Evolutionary conservation across 2,888 invertebrate genomes (phyloP).

Genomic region (Sarcophaga variegata): DNA sequence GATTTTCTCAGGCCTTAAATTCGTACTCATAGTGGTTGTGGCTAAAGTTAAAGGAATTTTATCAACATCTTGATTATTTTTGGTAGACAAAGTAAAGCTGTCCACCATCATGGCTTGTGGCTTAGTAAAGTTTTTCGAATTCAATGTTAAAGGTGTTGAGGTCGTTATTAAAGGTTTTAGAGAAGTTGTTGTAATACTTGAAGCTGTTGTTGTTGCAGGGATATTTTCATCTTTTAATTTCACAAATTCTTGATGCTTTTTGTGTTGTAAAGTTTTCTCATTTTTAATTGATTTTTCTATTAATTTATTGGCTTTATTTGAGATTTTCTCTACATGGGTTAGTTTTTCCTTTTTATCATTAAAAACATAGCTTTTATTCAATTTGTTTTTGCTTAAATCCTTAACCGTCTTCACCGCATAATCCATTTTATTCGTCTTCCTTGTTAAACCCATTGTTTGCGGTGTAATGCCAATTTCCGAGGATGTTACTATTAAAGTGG

Average conservation of each 20-base stretch:
- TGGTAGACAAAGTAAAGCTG: background rate
- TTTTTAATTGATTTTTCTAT: background rate
- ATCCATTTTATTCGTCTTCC: background rate
- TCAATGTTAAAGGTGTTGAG: background rate
- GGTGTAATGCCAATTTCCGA: slow-evolving; percentile 70
- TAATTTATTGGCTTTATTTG: background rate
- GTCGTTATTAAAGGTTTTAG: too few species aligned
- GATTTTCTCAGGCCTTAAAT: slow-evolving; percentile 1
- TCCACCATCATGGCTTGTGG: background rate
- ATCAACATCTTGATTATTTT: background rate
- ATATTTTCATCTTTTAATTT: background rate
- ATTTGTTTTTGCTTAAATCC: slow-evolving; percentile 28
- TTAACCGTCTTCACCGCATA: background rate
- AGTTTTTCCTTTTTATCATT: slow-evolving; percentile 52
- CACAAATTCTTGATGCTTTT: background rate
- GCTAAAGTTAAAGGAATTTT: background rate
- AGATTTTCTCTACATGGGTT: background rate
- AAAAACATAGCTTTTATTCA: slow-evolving; percentile 14
- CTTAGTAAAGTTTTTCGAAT: background rate
- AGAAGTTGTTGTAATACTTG: too few species aligned
- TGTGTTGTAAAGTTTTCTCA: background rate
- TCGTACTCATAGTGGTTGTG: background rate
- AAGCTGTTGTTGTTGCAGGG: too few species aligned
- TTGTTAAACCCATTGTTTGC: background rate
- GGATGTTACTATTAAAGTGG: slow-evolving; percentile 72